phyloP scores from a whole-genome alignment of 2,888 invertebrate species.

The Sphecodes monilicornis region DNA sequence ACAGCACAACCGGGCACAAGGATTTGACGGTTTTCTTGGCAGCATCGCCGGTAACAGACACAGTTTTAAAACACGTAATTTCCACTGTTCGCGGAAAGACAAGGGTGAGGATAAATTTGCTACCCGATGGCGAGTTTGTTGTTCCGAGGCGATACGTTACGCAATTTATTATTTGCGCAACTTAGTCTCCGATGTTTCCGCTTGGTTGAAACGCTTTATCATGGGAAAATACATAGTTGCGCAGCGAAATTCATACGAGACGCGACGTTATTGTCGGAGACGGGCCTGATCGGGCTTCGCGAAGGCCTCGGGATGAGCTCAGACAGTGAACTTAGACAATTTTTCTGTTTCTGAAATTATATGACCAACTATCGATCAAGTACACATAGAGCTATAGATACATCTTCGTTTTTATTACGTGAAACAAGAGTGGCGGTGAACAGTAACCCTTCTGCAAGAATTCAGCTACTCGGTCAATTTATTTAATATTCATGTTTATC shows the following conservation, averaged over 20 bases:
- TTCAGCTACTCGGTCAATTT: too few species aligned
- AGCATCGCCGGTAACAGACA: not conserved
- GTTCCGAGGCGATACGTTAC: not conserved
- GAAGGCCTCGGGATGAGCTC: not conserved
- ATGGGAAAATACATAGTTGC: not conserved
- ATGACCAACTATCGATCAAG: too few species aligned
- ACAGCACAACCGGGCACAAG: not conserved
- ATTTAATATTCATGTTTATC: too few species aligned
- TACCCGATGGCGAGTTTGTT: not conserved
- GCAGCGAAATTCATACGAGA: not conserved
- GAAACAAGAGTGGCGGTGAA: too few species aligned
- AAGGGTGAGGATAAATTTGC: not conserved
- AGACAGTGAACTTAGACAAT: not conserved
- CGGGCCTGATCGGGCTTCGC: not conserved
- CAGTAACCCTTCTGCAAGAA: too few species aligned
- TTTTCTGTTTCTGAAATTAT: not conserved
- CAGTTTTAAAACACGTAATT: not conserved
- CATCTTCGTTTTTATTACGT: too few species aligned
- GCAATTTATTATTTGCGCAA: not conserved
- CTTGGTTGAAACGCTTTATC: not conserved
- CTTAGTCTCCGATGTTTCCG: not conserved
- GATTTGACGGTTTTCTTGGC: conserved; percentile 31
- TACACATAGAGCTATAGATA: too few species aligned
- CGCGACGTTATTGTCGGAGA: not conserved
- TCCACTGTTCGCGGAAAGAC: conserved; percentile 4